Conservation (phyloP, 2,113 vertebrate genomes). For the Cyanocitta stelleri region DNA sequence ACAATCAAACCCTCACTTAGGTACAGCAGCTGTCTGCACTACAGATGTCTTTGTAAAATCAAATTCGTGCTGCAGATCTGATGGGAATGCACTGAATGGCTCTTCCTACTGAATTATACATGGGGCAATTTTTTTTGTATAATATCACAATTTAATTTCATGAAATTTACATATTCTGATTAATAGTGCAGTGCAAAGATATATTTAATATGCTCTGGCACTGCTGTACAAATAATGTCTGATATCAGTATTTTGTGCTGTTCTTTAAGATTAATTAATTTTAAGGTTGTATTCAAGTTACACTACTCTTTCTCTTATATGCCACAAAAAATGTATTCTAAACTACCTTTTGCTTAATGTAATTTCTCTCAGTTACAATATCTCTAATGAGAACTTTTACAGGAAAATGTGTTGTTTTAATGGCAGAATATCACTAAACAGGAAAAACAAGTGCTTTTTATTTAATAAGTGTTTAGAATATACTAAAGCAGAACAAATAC, state of each 20-base stretch:
- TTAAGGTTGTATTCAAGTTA: neutral
- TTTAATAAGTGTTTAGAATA: neutral
- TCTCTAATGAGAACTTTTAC: neutral
- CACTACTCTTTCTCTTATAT: neutral
- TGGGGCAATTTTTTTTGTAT: neutral
- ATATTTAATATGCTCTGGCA: constrained; percentile 12
- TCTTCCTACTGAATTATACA: constrained; percentile 46
- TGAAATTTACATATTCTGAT: constrained; percentile 39
- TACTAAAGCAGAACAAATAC: neutral
- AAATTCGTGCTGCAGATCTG: constrained; percentile 17
- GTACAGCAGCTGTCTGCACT: constrained; percentile 53
- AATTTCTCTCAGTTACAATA: neutral
- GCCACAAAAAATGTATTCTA: neutral
- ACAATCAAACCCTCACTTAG: constrained; percentile 34
- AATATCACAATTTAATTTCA: constrained; percentile 36
- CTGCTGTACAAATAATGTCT: constrained; percentile 15
- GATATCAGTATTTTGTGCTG: neutral
- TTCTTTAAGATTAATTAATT: neutral
- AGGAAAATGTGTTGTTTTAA: neutral
- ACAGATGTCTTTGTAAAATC: constrained; percentile 41
- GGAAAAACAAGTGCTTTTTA: neutral
- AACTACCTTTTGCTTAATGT: neutral
- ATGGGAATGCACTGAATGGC: constrained; percentile 17
- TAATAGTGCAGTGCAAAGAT: constrained; percentile 34
- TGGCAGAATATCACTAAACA: neutral